Percentiles rank a stretch among this genome's conserved stretches.
These are phyloP conservation scores for Apostichopus leukothele DNA, from an alignment of 53 echinoderm and acorn worm genomes.

Conservation along the genomic window DNA sequence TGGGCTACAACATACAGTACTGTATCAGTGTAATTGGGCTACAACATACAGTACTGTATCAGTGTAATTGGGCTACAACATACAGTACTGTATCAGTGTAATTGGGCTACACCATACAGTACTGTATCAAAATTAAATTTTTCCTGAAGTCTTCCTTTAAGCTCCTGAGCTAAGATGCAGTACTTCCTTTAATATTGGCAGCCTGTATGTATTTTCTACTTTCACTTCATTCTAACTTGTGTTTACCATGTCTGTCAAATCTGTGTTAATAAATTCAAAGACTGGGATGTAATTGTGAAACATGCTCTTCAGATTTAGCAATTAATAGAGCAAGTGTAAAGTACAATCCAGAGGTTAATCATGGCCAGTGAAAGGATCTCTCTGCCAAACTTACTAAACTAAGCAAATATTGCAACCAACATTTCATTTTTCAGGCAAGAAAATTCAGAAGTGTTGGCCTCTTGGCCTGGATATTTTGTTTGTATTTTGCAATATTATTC, in stretches of 20 bases:
- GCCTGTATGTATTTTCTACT: too few relatives aligned
- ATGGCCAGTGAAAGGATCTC: not conserved
- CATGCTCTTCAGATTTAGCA: slow-evolving; percentile 14
- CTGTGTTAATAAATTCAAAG: slow-evolving; percentile 4
- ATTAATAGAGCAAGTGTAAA: not conserved
- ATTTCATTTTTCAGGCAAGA: slow-evolving; percentile 7
- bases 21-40: too few relatives aligned
- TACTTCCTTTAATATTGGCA: too few relatives aligned
- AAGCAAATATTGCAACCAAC: not conserved
- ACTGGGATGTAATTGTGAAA: not conserved
- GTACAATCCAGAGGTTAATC: slow-evolving; percentile 21
- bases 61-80: too few relatives aligned
- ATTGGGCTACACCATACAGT: too few relatives aligned
- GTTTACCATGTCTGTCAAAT: not conserved
- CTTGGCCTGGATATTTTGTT: slow-evolving; percentile 34
- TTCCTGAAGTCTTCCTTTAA: too few relatives aligned
- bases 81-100: too few relatives aligned
- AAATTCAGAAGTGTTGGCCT: slow-evolving; percentile 15
- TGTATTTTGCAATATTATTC: slow-evolving; percentile 12
- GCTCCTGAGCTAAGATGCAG: too few relatives aligned
- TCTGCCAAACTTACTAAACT: not conserved
- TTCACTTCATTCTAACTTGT: not conserved
- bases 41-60: too few relatives aligned
- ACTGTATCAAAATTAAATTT: too few relatives aligned
- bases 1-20: too few relatives aligned